Conservation (phyloP, 92 coral and sea anemone species). For the Epizoanthus scotinus region DNA sequence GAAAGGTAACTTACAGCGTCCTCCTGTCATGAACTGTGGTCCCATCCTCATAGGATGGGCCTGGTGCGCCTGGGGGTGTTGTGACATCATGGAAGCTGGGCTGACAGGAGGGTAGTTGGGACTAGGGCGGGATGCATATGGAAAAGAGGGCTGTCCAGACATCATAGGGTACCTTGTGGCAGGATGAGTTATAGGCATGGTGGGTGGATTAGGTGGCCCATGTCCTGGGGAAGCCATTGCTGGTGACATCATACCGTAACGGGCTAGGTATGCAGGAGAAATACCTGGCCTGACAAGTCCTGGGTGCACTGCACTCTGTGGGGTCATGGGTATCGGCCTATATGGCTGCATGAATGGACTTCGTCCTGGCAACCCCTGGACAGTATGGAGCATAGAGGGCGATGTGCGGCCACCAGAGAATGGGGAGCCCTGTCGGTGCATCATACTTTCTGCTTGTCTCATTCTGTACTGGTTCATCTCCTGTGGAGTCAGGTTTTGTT, state of each 20-base stretch:
- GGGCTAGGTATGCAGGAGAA: constrained; percentile 33
- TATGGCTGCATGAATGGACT: constrained; percentile 46
- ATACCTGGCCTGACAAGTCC: constrained; percentile 55
- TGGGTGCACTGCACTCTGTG: constrained; percentile 49
- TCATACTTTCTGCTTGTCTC: constrained; percentile 31
- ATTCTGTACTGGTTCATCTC: constrained; percentile 45
- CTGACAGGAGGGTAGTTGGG: constrained; percentile 56
- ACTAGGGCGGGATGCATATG: constrained; percentile 60
- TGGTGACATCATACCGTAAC: constrained; percentile 56
- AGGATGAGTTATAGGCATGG: constrained; percentile 57
- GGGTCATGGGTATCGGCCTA: constrained; percentile 53
- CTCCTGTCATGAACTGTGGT: constrained; percentile 36
- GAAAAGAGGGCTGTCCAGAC: constrained; percentile 62
- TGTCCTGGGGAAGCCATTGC: constrained; percentile 46
- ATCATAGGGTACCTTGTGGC: constrained; percentile 60
- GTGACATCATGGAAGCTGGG: constrained; percentile 30
- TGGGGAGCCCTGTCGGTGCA: constrained; percentile 23
- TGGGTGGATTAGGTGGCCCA: constrained; percentile 52
- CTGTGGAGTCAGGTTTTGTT: constrained; percentile 42
- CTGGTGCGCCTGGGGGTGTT: constrained; percentile 36
- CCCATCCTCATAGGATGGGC: constrained; percentile 32
- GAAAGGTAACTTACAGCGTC: constrained; percentile 1
- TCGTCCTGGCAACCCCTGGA: constrained; percentile 51
- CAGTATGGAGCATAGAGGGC: constrained; percentile 30
- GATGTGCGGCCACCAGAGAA: constrained; percentile 19